Evolutionary conservation across 2,113 vertebrate genomes (phyloP), one percentile per base, ranked within the genome.

Genomic region (Engraulis encrasicolus): DNA sequence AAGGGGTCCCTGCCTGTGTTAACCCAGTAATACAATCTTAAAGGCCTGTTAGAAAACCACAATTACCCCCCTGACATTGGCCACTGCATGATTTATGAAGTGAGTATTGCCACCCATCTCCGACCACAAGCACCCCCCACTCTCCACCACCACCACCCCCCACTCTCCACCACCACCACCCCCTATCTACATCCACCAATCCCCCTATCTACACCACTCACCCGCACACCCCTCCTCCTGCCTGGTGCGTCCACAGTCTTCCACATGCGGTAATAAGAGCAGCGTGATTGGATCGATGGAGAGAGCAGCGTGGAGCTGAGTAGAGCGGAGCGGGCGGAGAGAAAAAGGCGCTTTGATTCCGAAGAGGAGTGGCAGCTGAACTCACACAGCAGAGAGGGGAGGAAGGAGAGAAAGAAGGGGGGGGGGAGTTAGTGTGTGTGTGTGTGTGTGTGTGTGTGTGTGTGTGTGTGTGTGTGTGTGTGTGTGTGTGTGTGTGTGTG

Each of bases 81-180:
- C 92, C 93, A 92, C 93, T 93, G 88, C 93, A 94, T 95, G 95
- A 95, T 95, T 95, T 95, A 95, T 95, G 93, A 95, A 95, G 89
- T 92, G 93, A 94, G 93, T 94, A 94, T 95, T 94, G 91, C 90
- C 89, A 93, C 89, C 91, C 87, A n/a, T 37, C 48, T 78, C 79
- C 61, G 45, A 61, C 40, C 54, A 49, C 87, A n/a, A n/a, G n/a
- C n/a, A n/a, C n/a, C n/a, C n/a, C n/a, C n/a, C n/a, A n/a, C n/a
- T n/a, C 88, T 87, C 83, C 80, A 85, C 85, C 78, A 83, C 87
- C 85, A 85, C 71, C 79, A 83, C 84, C 82, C 40, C 6, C n/a
- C 87, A 91, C 89, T 89, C 87, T 4, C 79, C 4, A 40, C 17
- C 14, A 18, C 54, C 34, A 23, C 37, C 86, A 87, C 88, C n/a